phyloP scores from a whole-genome alignment of 2,113 vertebrate genomes.

The Notothenia rossii region DNA sequence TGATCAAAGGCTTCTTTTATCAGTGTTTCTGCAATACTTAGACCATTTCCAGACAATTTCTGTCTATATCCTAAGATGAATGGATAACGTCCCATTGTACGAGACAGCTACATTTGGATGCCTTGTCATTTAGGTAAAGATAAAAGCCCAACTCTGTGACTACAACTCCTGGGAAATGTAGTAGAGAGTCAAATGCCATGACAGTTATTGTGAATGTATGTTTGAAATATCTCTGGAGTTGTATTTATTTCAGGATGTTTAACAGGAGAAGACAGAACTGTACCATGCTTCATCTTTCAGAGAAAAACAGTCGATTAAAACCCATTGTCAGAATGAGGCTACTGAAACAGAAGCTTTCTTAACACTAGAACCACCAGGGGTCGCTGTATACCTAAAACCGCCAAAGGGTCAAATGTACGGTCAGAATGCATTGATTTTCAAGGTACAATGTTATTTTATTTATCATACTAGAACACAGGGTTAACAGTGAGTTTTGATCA shows the following conservation, averaged over 20 bases:
- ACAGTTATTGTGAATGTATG: background rate
- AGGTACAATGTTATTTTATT: too few relatives aligned
- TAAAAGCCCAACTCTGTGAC: background rate
- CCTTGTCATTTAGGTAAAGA: background rate
- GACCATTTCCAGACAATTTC: background rate
- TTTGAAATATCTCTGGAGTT: background rate
- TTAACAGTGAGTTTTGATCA: too few relatives aligned
- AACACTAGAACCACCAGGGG: too few relatives aligned
- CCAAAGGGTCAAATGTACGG: too few relatives aligned
- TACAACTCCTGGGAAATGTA: background rate
- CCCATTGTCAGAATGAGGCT: background rate
- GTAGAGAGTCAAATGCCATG: background rate
- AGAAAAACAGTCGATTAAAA: background rate
- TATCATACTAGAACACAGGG: too few relatives aligned
- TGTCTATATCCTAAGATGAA: slow-evolving; percentile 2
- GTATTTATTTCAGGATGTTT: background rate
- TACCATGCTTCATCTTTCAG: background rate
- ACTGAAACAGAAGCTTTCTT: background rate
- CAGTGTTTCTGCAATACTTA: background rate
- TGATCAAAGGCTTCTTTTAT: background rate
- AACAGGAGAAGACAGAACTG: background rate
- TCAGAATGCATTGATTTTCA: too few relatives aligned
- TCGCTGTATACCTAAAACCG: too few relatives aligned
- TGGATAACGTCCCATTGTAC: background rate
- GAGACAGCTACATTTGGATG: background rate